Percentiles rank a stretch among this genome's conserved stretches.
Evolutionary conservation across 2,113 vertebrate genomes (phyloP).

Genomic region (Puntigrus tetrazona): DNA sequence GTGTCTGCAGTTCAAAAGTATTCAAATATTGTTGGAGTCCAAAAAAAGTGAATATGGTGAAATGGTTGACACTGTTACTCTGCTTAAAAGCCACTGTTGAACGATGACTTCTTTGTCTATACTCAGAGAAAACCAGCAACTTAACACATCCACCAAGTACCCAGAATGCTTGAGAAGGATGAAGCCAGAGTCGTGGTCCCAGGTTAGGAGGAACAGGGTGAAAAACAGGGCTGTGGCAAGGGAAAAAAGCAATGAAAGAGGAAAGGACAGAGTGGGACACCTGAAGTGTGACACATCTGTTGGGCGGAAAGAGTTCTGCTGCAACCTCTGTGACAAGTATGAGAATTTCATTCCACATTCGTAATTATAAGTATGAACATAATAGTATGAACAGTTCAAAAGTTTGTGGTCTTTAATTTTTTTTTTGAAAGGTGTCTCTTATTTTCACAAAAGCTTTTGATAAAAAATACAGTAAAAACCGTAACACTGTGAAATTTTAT

Average conservation of each 20-base stretch:
- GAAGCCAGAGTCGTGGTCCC: slow-evolving; percentile 41
- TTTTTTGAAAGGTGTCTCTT: not conserved
- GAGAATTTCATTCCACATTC: not conserved
- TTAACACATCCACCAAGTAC: slow-evolving; percentile 10
- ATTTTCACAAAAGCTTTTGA: not conserved
- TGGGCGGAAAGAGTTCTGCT: slow-evolving; percentile 58
- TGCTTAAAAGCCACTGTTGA: too few relatives aligned
- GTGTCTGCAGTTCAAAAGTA: not conserved
- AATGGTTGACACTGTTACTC: too few relatives aligned
- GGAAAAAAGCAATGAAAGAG: slow-evolving; percentile 8
- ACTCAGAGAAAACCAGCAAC: slow-evolving; percentile 32
- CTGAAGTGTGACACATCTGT: slow-evolving; percentile 3
- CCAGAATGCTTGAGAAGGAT: slow-evolving; percentile 38
- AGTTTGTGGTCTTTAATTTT: not conserved
- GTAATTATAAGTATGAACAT: too few relatives aligned
- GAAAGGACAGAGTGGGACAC: not conserved
- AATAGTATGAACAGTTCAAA: not conserved
- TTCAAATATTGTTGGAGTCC: not conserved
- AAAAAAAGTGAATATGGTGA: too few relatives aligned
- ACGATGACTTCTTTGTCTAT: not conserved
- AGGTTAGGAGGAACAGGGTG: slow-evolving; percentile 30
- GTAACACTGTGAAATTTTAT: not conserved
- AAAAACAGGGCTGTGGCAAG: slow-evolving; percentile 24
- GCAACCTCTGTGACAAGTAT: slow-evolving; percentile 69
- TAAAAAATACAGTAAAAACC: not conserved